Evolutionary conservation across 2,797 vertebrate genomes (phyloP), one percentile per base, ranked within the genome.

Genomic region (Chaetodon trifasciatus): DNA sequence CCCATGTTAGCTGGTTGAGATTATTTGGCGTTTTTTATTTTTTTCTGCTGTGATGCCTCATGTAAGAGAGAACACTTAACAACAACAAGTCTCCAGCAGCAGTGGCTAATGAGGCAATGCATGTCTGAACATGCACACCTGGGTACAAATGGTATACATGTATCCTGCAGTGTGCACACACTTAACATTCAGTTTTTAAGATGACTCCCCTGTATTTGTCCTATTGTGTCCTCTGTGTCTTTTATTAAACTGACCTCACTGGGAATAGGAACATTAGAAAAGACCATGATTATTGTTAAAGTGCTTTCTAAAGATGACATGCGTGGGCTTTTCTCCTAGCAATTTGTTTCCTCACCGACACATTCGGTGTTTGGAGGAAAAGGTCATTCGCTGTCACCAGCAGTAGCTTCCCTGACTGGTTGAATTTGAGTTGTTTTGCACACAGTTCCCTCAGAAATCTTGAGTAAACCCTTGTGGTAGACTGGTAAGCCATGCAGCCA

Each of bases 101-200:
- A 67, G 86, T 28, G 75, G 75, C 86, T 94, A 92, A 94, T 93
- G 92, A 92, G 89, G 78, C 67, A 1, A 42, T 84, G 86, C 93
- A 71, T 89, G 94, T 92, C 91, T 91, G 84, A 90, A 94, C 94
- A 91, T 89, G 94, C 88, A 91, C 89, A 90, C 86, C 86, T 86
- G 87, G 82, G 82, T 82, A 80, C 88, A 86, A 77, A 78, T 58
- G 1, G 82, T 84, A 79, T 85, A 86, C 84, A 79, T 81, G 81
- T 82, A 83, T 83, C 79, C 79, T 86, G 89, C 85, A 84, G 73
- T 61, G 47, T 61, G 44, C 74, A 81, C 80, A 80, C 80, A 66
- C 81, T 79, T 74, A 66, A 75, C 76, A 68, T 81, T 75, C 63
- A 80, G 35, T 32, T 32, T 32, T 73, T 76, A 63, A 52, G n/a